Evolutionary conservation across 2,888 invertebrate species (phyloP), one percentile per base, ranked within the genome.

Genomic region (Drosophila fulvimacula): DNA sequence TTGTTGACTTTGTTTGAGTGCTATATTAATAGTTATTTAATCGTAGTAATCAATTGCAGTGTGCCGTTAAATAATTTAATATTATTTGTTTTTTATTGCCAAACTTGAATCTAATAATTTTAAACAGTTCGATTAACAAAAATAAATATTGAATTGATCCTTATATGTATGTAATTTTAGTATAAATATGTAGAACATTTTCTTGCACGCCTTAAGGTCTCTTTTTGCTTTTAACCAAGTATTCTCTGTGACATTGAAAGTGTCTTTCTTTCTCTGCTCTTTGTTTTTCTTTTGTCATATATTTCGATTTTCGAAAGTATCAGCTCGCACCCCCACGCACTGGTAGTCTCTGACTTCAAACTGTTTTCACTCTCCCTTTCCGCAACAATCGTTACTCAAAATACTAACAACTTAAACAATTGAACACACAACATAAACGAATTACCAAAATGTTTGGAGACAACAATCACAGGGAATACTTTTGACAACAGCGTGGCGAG

Each of bases 401-500:
- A 51, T 64, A 61, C 57, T 59, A 79, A 76, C 58, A 63, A 60
- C 56, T 61, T 53, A 38, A 73, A 62, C 53, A 65, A 69, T 57
- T 58, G 19, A 71, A 49, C 27, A 62, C n/a, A 39, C 30, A 17
- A 64, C 48, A 56, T 42, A 62, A 76, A 46, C 65, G 41, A 66
- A 58, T 38, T 52, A 48, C 63, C 55, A 64, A 64, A 52, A 87
- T 85, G 96, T 96, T 73, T 97, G 97, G 96, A 19, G 39, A 13
- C 96, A 34, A 19, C 13, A 24, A 24, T 1, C 96, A 91, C 96
- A 96, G 4, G 97, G 97, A 2, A 34, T 17, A 7, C 9, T 9
- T 1, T 24, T 13, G 6, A 7, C 97, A 4, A 7, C 96, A 97
- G 0, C 53, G 97, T 62, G 93, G 94, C n/a, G 51, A 13, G 55